A percentile compares a stretch with the other conserved stretches of the same genome.
phyloP scores from a whole-genome alignment of 2,888 invertebrate genomes.

The Sarcophaga carnaria region DNA sequence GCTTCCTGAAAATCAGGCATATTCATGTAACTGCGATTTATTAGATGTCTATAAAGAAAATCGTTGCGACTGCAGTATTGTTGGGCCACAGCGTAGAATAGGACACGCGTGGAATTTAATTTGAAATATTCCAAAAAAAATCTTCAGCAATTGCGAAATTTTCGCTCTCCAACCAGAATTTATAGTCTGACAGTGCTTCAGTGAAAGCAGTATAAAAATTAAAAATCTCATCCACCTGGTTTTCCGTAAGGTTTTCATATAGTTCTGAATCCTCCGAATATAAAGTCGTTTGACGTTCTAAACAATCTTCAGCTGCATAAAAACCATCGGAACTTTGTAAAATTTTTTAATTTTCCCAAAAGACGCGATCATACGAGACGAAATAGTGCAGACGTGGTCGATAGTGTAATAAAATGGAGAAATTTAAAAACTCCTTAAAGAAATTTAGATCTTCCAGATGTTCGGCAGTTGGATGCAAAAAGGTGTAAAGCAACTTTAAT shows the following conservation, averaged over 20 bases:
- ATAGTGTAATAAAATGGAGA: slow-evolving; percentile 74
- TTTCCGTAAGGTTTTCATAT: slow-evolving; percentile 70
- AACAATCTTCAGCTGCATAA: slow-evolving; percentile 78
- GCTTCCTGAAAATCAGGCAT: slow-evolving; percentile 76
- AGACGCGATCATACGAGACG: slow-evolving; percentile 76
- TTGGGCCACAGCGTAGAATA: slow-evolving; percentile 79
- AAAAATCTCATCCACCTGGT: slow-evolving; percentile 73
- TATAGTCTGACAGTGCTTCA: slow-evolving; percentile 75
- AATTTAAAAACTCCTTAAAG: slow-evolving; percentile 76
- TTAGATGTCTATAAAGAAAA: slow-evolving; percentile 72
- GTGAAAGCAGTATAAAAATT: slow-evolving; percentile 77
- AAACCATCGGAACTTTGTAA: slow-evolving; percentile 76
- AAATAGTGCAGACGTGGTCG: slow-evolving; percentile 79
- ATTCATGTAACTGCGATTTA: slow-evolving; percentile 80
- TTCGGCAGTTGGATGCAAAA: slow-evolving; percentile 73
- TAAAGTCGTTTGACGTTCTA: slow-evolving; percentile 74
- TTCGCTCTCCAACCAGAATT: slow-evolving; percentile 79
- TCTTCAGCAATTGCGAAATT: slow-evolving; percentile 78
- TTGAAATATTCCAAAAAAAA: slow-evolving; percentile 76
- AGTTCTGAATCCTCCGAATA: slow-evolving; percentile 66
- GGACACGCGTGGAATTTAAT: slow-evolving; percentile 74
- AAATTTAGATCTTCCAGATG: slow-evolving; percentile 76
- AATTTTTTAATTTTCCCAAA: slow-evolving; percentile 76
- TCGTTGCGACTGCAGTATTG: slow-evolving; percentile 76
- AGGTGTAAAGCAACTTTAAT: slow-evolving; percentile 62